A percentile compares a stretch with the other conserved stretches of the same genome.
Evolutionary conservation across 2,113 vertebrate genomes (phyloP).

Genomic region (Phoxinus phoxinus): DNA sequence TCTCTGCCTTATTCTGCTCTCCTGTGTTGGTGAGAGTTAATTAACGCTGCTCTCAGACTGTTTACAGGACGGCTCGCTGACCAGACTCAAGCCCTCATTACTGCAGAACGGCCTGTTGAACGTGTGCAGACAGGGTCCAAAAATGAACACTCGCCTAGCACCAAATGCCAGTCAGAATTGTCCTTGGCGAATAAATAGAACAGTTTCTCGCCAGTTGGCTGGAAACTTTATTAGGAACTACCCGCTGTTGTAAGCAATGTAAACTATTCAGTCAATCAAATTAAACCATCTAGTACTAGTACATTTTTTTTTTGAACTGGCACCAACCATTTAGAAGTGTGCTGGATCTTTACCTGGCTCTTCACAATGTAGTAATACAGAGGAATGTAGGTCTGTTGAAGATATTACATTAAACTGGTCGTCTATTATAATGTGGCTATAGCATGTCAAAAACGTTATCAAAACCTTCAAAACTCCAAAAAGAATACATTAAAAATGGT

Average conservation of each 20-base stretch:
- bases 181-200: conserved; percentile 1
- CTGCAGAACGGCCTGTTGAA: conserved; percentile 20
- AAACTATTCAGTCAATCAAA: not conserved
- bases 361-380: too few species aligned
- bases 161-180: conserved; percentile 2
- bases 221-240: not conserved
- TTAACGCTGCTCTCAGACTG: conserved; percentile 72
- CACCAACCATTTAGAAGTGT: too few species aligned
- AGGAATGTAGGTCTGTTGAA: too few species aligned
- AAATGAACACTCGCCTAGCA: conserved; percentile 12
- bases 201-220: not conserved
- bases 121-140: not conserved
- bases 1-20: conserved; percentile 57
- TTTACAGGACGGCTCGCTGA: conserved; percentile 58
- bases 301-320: too few species aligned
- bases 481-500: too few species aligned
- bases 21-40: conserved; percentile 78
- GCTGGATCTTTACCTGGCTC: too few species aligned
- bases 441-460: too few species aligned
- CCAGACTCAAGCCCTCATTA: conserved; percentile 36
- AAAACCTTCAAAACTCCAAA: too few species aligned
- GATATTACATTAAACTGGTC: too few species aligned
- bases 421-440: too few species aligned
- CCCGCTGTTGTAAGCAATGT: not conserved
- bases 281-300: too few species aligned